Conservation (phyloP, 2,888 invertebrate species). For the Priocnemis perturbator region DNA sequence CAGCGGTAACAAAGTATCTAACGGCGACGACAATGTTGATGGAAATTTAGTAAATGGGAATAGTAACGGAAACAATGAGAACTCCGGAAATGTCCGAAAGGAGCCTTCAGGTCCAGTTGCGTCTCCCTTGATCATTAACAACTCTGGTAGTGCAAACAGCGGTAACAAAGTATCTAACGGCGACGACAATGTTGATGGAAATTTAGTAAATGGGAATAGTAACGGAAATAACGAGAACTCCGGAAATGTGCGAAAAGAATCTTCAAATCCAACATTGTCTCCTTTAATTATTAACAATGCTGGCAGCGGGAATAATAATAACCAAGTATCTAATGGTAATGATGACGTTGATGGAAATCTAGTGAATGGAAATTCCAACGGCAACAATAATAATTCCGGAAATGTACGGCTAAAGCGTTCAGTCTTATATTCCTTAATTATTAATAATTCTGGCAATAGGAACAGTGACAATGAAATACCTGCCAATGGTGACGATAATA, state of each 20-base stretch:
- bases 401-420: neutral
- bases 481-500: neutral
- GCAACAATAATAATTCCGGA: slow-evolving; percentile 12
- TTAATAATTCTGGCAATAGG: slow-evolving; percentile 6
- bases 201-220: slow-evolving; percentile 4
- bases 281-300: slow-evolving; percentile 31
- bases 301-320: slow-evolving; percentile 18
- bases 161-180: too few relatives aligned
- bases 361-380: slow-evolving; percentile 24
- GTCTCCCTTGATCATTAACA: slow-evolving; percentile 11
- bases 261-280: neutral
- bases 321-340: slow-evolving; percentile 28
- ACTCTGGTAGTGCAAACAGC: slow-evolving; percentile 1
- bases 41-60: slow-evolving; percentile 32
- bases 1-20: slow-evolving; percentile 13
- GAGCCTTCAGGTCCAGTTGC: too few relatives aligned
- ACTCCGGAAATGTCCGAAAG: slow-evolving; percentile 13
- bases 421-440: neutral
- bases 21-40: slow-evolving; percentile 26
- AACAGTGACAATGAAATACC: neutral
- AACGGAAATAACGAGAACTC: neutral
- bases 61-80: slow-evolving; percentile 11
- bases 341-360: slow-evolving; percentile 26
- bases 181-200: too few relatives aligned
- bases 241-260: neutral